These are phyloP conservation scores for Synanthedon myopaeformis DNA, from an alignment of 2,888 invertebrate species.

Conservation along the genomic window DNA sequence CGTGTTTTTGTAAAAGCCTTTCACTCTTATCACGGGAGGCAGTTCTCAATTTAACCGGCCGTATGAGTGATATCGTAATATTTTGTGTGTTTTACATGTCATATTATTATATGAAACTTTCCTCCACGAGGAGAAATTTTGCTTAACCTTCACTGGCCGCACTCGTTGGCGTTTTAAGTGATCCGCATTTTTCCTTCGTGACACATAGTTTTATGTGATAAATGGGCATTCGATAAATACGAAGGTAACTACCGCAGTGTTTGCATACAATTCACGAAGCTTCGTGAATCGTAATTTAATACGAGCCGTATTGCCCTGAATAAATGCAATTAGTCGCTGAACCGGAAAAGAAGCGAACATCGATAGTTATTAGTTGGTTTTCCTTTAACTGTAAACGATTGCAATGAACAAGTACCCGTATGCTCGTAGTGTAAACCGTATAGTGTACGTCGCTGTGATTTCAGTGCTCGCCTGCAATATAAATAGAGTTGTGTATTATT, in stretches of 20 bases:
- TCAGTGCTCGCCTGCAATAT: not conserved
- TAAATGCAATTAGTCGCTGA: not conserved
- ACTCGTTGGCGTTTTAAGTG: too few relatives aligned
- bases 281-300: too few relatives aligned
- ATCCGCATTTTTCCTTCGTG: too few relatives aligned
- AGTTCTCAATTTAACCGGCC: not conserved
- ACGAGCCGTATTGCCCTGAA: not conserved
- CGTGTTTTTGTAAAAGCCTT: conserved; percentile 62
- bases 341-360: not conserved
- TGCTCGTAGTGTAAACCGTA: not conserved
- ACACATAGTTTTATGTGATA: too few relatives aligned
- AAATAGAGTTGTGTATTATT: not conserved
- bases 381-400: not conserved
- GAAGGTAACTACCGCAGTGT: too few relatives aligned
- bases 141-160: too few relatives aligned
- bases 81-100: too few relatives aligned
- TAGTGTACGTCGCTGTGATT: not conserved
- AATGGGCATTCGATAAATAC: too few relatives aligned
- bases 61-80: too few relatives aligned
- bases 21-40: conserved; percentile 55
- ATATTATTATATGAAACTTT: too few relatives aligned
- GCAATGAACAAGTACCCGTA: not conserved
- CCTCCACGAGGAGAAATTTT: too few relatives aligned
- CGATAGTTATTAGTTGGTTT: not conserved
- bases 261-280: too few relatives aligned